Evolutionary conservation across 2,888 invertebrate genomes (phyloP), one percentile per base, ranked within the genome.

Genomic region (Chromoteleia sp.): DNA sequence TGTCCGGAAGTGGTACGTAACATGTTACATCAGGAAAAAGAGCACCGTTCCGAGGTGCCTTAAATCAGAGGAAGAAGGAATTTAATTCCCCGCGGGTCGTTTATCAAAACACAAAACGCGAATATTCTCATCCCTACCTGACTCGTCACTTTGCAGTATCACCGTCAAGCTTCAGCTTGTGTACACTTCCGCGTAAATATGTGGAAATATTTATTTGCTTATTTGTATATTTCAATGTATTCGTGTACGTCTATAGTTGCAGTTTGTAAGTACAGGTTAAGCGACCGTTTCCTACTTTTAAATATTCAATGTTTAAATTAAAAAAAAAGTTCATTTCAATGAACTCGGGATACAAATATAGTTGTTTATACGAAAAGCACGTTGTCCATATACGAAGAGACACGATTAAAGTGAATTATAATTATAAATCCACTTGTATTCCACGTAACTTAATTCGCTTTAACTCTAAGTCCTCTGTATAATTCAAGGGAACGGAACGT

Each of bases 91-190:
- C 54, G 58, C 63, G 29, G 70, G 71, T 78, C 77, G 65, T 78
- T 78, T 78, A 78, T 78, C 77, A 78, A 61, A 63, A 63, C 70
- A 70, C 56, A 70, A 70, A 77, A 77, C 39, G 63, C 63, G 70
- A 61, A 63, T 48, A 39, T 63, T 61, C 70, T 63, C 61, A 25
- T 50, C 36, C 58, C 59, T 30, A 14, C 56, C 43, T 19, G 63
- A 70, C 63, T 48, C 70, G 63, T 77, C 76, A 76, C 50, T 76
- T 76, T 54, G 30, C 54, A 52, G 54, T 48, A 50, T 65, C 43
- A 39, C 33, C 6, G 56, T 25, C 6, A 48, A 50, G 15, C 52
- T 45, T 48, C 17, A 36, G 36, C 10, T 19, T 50, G 29, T 50
- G 33, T 50, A 50, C 65, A 36, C n/a, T 17, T 45, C 21, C 29